A percentile compares a stretch with the other conserved stretches of the same genome.
These are phyloP conservation scores for Muschampia plurimacula DNA, from an alignment of 2,888 invertebrate species.

Conservation along the genomic window DNA sequence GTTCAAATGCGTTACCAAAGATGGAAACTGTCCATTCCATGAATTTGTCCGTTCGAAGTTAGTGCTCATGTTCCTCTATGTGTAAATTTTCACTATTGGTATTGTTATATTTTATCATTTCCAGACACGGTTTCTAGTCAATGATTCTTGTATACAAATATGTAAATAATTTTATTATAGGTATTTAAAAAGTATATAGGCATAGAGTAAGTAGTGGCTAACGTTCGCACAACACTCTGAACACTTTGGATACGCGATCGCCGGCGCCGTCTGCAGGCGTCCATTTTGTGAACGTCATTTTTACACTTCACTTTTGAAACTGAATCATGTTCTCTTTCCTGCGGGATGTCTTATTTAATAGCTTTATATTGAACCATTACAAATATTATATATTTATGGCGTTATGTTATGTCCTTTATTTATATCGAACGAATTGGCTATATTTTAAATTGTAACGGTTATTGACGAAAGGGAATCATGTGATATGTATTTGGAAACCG, in stretches of 20 bases:
- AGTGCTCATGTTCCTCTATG: conserved; percentile 64
- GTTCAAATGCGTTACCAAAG: conserved; percentile 82
- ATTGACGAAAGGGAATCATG: conserved; percentile 66
- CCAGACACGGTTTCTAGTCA: conserved; percentile 81
- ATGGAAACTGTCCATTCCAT: conserved; percentile 71
- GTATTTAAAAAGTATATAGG: conserved; percentile 67
- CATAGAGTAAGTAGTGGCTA: conserved; percentile 68
- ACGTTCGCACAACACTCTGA: conserved; percentile 70
- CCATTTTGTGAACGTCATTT: conserved; percentile 9
- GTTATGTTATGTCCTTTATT: conserved; percentile 40
- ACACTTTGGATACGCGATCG: conserved; percentile 49
- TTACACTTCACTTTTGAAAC: conserved; percentile 16
- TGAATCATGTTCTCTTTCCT: conserved; percentile 26
- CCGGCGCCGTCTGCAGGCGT: conserved; percentile 14
- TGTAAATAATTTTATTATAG: conserved; percentile 63
- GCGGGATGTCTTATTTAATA: conserved; percentile 26
- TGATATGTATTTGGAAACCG: conserved; percentile 78
- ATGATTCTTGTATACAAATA: conserved; percentile 73
- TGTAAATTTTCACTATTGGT: conserved; percentile 60
- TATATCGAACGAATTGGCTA: conserved; percentile 49
- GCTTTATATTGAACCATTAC: conserved; percentile 31
- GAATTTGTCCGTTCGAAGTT: conserved; percentile 48
- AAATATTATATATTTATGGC: conserved; percentile 33
- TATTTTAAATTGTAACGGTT: conserved; percentile 52
- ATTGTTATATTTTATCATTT: conserved; percentile 59